phyloP scores from a whole-genome alignment of 2,888 invertebrate genomes.

The Sphaeridia pumilis region DNA sequence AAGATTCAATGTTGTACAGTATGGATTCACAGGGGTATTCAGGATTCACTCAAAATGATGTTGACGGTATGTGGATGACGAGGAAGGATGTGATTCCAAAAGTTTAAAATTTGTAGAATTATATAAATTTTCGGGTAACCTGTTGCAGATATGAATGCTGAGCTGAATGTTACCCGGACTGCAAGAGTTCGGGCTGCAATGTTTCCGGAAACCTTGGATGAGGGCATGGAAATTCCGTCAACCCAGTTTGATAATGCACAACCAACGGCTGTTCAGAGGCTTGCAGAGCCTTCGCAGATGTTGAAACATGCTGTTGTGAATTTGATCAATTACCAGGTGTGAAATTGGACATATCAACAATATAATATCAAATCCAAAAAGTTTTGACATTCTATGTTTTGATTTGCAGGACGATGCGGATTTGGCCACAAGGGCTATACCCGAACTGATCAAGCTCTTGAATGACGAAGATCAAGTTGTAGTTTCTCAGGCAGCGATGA shows the following conservation, averaged over 20 bases:
- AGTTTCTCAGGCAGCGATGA: conserved; percentile 97
- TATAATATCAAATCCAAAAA: not conserved
- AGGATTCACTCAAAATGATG: conserved; percentile 88
- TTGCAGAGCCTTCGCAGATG: conserved; percentile 96
- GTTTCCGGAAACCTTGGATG: conserved; percentile 97
- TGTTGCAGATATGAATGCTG: conserved; percentile 77
- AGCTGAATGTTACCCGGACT: conserved; percentile 87
- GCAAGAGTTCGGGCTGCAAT: conserved; percentile 96
- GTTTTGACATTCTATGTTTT: not conserved
- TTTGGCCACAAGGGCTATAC: conserved; percentile 88
- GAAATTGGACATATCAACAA: not conserved
- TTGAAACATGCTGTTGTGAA: conserved; percentile 95
- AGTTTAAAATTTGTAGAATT: not conserved
- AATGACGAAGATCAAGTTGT: conserved; percentile 94
- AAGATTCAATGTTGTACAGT: conserved; percentile 72
- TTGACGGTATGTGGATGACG: conserved; percentile 57
- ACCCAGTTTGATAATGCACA: conserved; percentile 91
- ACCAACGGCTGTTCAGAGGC: conserved; percentile 88
- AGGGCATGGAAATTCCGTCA: conserved; percentile 92
- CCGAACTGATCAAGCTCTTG: conserved; percentile 88
- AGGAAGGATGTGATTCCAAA: not conserved
- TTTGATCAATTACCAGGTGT: conserved; percentile 83
- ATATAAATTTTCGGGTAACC: conserved; percentile 11
- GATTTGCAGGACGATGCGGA: conserved; percentile 73
- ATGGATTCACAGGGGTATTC: conserved; percentile 73